Evolutionary conservation across 92 coral and sea anemone genomes (phyloP).

Genomic region (Plumapathes pennacea): DNA sequence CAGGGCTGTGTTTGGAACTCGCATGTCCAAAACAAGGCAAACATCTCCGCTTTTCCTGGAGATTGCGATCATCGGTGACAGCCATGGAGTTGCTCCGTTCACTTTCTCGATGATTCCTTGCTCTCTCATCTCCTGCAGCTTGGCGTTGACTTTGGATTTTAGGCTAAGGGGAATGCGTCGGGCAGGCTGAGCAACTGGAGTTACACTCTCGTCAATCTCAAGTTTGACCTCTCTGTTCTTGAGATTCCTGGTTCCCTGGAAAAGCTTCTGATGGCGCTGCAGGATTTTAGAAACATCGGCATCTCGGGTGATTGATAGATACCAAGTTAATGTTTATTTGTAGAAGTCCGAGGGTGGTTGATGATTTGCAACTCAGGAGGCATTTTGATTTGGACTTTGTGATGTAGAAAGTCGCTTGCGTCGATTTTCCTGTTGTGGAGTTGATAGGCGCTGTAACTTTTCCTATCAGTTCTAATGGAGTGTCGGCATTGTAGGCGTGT

Average conservation of each 20-base stretch:
- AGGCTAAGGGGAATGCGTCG: conserved; percentile 35
- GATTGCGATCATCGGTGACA: conserved; percentile 39
- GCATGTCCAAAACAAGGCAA: conserved; percentile 49
- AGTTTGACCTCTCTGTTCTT: conserved; percentile 37
- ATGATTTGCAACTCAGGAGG: conserved; percentile 38
- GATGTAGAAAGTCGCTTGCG: conserved; percentile 34
- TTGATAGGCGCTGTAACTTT: conserved; percentile 14
- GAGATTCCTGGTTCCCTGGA: conserved; percentile 44
- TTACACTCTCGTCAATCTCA: conserved; percentile 26
- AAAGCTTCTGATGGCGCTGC: conserved; percentile 19
- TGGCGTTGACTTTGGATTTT: conserved; percentile 28
- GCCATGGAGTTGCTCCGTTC: conserved; percentile 35
- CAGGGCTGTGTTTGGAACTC: conserved; percentile 41
- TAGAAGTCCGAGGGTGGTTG: conserved; percentile 20
- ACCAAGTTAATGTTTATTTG: conserved; percentile 22
- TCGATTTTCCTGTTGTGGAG: conserved; percentile 19
- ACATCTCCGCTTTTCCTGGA: conserved; percentile 51
- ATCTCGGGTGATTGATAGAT: conserved; percentile 7
- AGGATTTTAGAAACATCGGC: not conserved
- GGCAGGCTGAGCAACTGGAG: conserved; percentile 35
- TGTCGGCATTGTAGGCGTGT: conserved; percentile 35
- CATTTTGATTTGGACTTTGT: conserved; percentile 15
- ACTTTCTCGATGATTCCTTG: conserved; percentile 42
- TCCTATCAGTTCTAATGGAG: conserved; percentile 29
- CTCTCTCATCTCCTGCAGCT: conserved; percentile 33